Evolutionary conservation across 2,113 vertebrate genomes (phyloP).

Genomic region (Thinocorus orbignyianus): DNA sequence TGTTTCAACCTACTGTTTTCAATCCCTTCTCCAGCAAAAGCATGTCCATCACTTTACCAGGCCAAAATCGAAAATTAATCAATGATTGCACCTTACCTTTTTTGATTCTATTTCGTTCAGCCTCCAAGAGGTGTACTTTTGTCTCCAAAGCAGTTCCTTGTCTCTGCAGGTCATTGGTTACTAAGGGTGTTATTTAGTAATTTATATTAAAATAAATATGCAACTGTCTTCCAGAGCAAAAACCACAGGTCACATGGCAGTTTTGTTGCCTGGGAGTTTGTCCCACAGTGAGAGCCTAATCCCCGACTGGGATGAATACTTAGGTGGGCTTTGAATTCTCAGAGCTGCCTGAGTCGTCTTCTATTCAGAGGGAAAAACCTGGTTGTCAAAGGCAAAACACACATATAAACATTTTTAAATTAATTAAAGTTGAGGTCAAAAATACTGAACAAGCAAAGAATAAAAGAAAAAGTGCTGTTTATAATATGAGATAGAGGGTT

Average conservation of each 20-base stretch:
- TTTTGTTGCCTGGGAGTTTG: neutral
- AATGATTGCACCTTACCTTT: neutral
- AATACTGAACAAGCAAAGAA: neutral
- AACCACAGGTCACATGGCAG: neutral
- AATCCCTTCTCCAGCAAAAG: neutral
- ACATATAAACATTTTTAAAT: neutral
- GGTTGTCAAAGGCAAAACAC: neutral
- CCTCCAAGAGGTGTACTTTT: neutral
- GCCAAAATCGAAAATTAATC: neutral
- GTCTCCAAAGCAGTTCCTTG: constrained; percentile 9
- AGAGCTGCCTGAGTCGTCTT: neutral
- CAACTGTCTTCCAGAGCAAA: neutral
- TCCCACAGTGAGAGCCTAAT: neutral
- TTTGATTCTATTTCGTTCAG: neutral
- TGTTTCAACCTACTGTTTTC: neutral
- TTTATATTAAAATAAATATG: neutral
- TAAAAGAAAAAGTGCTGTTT: neutral
- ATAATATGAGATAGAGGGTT: neutral
- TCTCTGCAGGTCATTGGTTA: neutral
- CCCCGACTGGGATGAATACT: neutral
- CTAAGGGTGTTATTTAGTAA: neutral
- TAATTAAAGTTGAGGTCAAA: neutral
- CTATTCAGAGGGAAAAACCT: neutral
- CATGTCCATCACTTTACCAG: neutral
- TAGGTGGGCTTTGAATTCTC: neutral